Percentiles rank a stretch among this genome's conserved stretches.
phyloP scores from a whole-genome alignment of 2,888 invertebrate species.

The Yponomeuta malinellus region DNA sequence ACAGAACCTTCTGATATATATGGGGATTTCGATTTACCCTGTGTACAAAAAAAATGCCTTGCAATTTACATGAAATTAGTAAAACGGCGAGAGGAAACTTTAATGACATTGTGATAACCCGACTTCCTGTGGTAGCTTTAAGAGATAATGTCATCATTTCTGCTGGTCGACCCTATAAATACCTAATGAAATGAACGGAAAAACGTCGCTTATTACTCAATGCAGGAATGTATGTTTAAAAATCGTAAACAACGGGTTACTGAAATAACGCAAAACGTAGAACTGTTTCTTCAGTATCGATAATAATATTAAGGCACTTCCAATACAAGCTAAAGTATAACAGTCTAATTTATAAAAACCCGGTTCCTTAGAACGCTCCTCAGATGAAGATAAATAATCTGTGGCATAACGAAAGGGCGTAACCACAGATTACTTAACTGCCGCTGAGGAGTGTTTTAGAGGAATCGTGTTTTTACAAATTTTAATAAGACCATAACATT shows the following conservation, averaged over 20 bases:
- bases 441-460: no score
- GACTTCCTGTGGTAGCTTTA: conserved; percentile 43
- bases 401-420: background rate
- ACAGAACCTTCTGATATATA: no score
- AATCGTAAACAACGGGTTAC: background rate
- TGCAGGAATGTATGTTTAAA: no score
- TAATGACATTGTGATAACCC: conserved; percentile 55
- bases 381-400: no score
- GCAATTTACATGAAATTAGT: background rate
- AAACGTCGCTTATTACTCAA: background rate
- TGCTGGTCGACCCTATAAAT: background rate
- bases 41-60: no score
- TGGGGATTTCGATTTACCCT: no score
- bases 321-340: no score
- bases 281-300: no score
- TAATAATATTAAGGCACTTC: no score
- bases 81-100: background rate
- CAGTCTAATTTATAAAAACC: no score
- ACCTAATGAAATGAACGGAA: background rate
- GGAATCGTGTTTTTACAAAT: background rate
- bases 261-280: no score
- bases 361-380: no score
- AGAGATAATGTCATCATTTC: background rate
- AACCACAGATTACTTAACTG: background rate
- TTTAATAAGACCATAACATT: background rate